Base-by-base conservation (phyloP, 2,797 vertebrate genomes). In the Platyrinchus mystaceus region DNA sequence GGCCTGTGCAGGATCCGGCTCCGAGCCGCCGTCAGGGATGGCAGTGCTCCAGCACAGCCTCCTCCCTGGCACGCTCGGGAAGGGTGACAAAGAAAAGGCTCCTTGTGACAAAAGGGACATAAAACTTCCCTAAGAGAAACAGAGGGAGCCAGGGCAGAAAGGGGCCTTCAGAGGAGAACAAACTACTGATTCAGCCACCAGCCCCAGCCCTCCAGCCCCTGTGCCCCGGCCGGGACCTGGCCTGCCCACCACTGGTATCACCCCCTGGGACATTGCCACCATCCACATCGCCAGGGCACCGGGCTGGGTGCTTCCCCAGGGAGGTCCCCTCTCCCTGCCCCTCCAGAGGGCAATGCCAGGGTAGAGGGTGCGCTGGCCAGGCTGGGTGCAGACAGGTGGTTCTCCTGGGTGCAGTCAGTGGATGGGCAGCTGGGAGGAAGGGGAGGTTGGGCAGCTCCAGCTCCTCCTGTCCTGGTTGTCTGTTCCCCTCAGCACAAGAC, bases 111-210 rank as follows among this genome's bases (percentile, higher is more conserved):
- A 71, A 87, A 92, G 70, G 60, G 67, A 94, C 86, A 95, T 84
- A 75, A 94, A 96, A 96, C 73, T 93, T 94, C 68, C 81, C 95
- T 89, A 96, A 96, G 76, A 95, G 92, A 96, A 95, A 95, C 92
- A 91, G 68, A 89, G 27, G 34, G 39, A 87, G 67, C 58, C 3
- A 17, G 66, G 70, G 34, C 46, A 93, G 86, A 89, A 96, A 93
- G 76, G 55, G 63, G 75, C 85, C 60, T 87, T 95, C 90, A 90
- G 69, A 86, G 18, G 44, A 93, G 81, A 95, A 95, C 91, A 96
- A 92, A 52, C 63, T 47, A 22, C 53, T 5, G 3, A 96, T 93
- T 96, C 90, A 97, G 50, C 20, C 5, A 0, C 8, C 14, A 63
- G 55, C 14, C 24, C 43, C 6, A 2, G 47, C 62, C 70, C 56